Conservation (phyloP, 2,113 vertebrate genomes). For the Butorides virescens region DNA sequence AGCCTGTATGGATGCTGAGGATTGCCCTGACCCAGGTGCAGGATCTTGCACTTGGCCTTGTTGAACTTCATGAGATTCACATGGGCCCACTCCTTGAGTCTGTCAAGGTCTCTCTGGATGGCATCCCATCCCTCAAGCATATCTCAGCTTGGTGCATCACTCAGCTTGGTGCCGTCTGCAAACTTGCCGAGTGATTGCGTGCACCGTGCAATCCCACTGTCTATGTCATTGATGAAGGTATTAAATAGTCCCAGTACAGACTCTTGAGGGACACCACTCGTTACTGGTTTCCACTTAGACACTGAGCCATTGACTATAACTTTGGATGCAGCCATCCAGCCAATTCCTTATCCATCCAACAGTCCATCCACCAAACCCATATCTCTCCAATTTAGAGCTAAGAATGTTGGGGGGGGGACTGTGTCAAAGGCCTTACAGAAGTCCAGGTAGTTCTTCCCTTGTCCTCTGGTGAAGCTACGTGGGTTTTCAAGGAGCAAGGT, state of each 20-base stretch:
- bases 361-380: background rate
- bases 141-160: background rate
- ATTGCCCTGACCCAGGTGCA: background rate
- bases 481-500: background rate
- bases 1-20: background rate
- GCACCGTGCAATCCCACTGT: background rate
- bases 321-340: background rate
- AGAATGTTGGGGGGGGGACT: background rate
- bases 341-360: background rate
- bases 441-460: background rate
- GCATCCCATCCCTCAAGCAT: rapidly evolving
- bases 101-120: background rate
- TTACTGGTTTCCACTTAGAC: background rate
- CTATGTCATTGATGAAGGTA: background rate
- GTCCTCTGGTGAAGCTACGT: background rate
- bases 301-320: background rate
- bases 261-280: background rate
- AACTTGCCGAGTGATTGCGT: background rate
- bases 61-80: background rate
- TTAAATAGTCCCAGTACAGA: background rate
- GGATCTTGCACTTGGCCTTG: background rate
- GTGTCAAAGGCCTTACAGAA: background rate
- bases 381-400: background rate
- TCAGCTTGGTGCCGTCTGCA: background rate
- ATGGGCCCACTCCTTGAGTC: background rate